Evolutionary conservation across 2,797 vertebrate species (phyloP), one percentile per base, ranked within the genome.

Genomic region (Sarcoramphus papa): DNA sequence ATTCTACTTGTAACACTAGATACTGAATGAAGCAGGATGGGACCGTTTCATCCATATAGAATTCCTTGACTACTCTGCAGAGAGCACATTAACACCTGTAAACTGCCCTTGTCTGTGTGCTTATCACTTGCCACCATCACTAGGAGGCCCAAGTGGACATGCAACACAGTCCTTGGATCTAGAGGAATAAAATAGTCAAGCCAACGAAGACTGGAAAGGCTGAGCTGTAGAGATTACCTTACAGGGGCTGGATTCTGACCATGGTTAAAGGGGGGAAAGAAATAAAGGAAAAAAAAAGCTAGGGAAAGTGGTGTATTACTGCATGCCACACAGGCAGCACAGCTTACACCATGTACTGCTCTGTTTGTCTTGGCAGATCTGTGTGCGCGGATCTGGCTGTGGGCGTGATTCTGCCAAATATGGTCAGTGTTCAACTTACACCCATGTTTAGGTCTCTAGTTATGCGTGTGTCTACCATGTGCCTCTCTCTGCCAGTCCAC

Each of bases 341-440:
- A 35, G 94, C 95, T 97, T 95, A 97, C 95, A 86, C 92, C 56
- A 18, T 96, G 95, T 96, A 97, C 96, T 90, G 95, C 96, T 97
- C 96, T 97, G 95, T 97, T 97, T 97, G 95, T 97, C 96, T 97
- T 95, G 97, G 97, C 97, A 97, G 95, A 97, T 97, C 92, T 90
- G 97, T 95, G 97, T 95, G 95, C 93, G 95, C 11, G 92, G 94
- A 93, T 96, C 95, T 96, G 97, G 97, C 96, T 94, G 96, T 95
- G 95, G 95, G 97, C 92, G 95, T 95, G 90, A 97, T 79, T 95
- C 95, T 95, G 97, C 96, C 97, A 96, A 90, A 74, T 86, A 97
- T 97, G 97, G 95, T 97, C 97, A 97, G 97, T 97, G 94, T 92
- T 95, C 81, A 41, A 94, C 94, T 95, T 93, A 81, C 95, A 95